Percentiles rank a stretch among this genome's conserved stretches.
Evolutionary conservation across 2,888 invertebrate species (phyloP).

Genomic region (Scelioninae gen. 2): DNA sequence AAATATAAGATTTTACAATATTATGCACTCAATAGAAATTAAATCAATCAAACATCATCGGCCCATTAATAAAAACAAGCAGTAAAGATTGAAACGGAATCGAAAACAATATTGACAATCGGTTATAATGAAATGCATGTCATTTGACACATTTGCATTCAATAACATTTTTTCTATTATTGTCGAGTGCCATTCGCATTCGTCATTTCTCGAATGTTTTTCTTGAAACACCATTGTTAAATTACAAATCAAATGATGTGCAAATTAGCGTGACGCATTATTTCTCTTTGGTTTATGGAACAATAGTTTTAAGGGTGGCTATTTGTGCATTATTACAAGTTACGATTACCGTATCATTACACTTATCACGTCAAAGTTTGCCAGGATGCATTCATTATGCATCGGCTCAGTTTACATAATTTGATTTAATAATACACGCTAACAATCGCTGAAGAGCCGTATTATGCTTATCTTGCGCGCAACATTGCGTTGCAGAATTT

Average conservation of each 20-base stretch:
- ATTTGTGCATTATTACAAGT: conserved; percentile 28
- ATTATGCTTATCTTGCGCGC: conserved; percentile 22
- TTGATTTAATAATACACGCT: conserved; percentile 28
- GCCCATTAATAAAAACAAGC: too few relatives aligned
- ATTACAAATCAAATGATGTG: conserved; percentile 8
- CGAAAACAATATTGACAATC: background rate
- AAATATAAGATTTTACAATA: too few relatives aligned
- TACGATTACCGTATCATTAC: conserved; percentile 24
- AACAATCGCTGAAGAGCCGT: conserved; percentile 22
- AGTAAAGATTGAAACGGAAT: background rate
- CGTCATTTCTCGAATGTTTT: background rate
- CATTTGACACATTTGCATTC: conserved; percentile 1
- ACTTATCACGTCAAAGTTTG: conserved; percentile 34
- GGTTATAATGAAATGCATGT: background rate
- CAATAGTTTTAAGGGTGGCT: conserved; percentile 22
- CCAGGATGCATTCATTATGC: conserved; percentile 24
- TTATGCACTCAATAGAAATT: too few relatives aligned
- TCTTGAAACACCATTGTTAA: conserved; percentile 6
- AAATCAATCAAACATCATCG: too few relatives aligned
- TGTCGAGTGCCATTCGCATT: background rate
- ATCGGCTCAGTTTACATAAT: conserved; percentile 30
- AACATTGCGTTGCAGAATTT: conserved; percentile 10
- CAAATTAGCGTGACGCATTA: conserved; percentile 18
- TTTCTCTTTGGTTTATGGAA: conserved; percentile 20
- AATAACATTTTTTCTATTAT: background rate